Base-by-base conservation (phyloP, 2,113 vertebrate species). In the Aythya baeri region DNA sequence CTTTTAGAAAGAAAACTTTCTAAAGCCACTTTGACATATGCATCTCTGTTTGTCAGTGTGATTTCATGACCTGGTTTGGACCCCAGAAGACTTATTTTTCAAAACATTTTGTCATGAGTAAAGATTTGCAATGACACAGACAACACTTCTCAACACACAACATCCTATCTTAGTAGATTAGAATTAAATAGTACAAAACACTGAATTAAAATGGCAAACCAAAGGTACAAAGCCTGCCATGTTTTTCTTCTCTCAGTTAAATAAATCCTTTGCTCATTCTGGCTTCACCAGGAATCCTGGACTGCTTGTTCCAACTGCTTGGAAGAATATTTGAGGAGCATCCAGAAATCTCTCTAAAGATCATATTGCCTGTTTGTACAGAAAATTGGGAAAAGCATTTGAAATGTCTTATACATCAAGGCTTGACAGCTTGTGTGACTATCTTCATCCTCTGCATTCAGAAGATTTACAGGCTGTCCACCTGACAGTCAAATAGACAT, bases 51-150 rank as follows among this genome's bases (percentile, higher is more conserved):
- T 75, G 17, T 82, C 49, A 52, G 5, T n/a, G 50, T 63, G 46
- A 57, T 58, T 94, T 86, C 67, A 75, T 84, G 70, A 86, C 9
- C 32, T 88, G 57, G 25, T 89, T 91, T 92, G 66, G 36, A 91
- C 43, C 36, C 18, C 68, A 84, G 49, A 31, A 84, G 66, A 86
- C 31, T 36, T 82, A 82, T 38, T 72, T 70, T 73, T 89, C 43
- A 87, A 27, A 82, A 75, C 29, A 10, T 72, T 95, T 91, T 91
- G 66, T 78, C 65, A 79, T 50, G 58, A 82, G 20, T 8, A 22
- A 82, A 87, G 57, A 49, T 79, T 95, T 93, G 32, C 77, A 63
- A 58, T 89, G 71, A 72, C 26, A n/a, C 11, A 23, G 71, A 34
- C 26, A 89, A 72, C 17, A 6, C 34, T 85, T 96, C 87, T 89